Base-by-base conservation (phyloP, 2,888 invertebrate species). In the Chironomus tentans region DNA sequence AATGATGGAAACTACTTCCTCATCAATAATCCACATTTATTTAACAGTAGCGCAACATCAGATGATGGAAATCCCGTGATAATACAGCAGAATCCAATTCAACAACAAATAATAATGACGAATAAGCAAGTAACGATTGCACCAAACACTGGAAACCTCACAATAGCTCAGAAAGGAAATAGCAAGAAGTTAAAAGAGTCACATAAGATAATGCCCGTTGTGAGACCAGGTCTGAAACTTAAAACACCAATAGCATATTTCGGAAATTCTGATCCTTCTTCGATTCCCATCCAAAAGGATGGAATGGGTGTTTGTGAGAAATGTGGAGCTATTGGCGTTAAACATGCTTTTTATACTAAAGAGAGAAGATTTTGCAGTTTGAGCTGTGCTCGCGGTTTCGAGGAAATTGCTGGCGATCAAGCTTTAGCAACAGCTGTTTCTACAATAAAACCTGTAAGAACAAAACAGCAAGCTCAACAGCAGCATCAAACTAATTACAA, bases 231-330 rank as follows among this genome's bases (percentile, higher is more conserved):
- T 75, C 85, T 92, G 77, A 90, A 91, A 80, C 84, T 91, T 78
- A 91, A 92, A 83, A 91, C 91, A 78, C 91, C 91, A 77, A 92
- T 92, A 78, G 91, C 92, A 71, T 92, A 91, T 84, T 90, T 91
- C 82, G 89, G 91, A 80, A 90, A 91, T 82, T 91, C 91, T 76
- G 93, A 94, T 85, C 88, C 93, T 77, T 91, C 92, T 78, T 92
- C 94, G 81, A 91, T 95, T 84, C 94, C 95, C 76, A 91, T 95
- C 81, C 90, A 91, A 83, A 93, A 92, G 84, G 93, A 94, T 84
- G 94, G 92, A 84, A 94, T 94, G 86, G 94, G 94, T 94, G 91
- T 92, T 68, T 94, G 93, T 84, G 91, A 92, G 83, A 90, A 91
- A 82, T 94, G 94, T 83, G 93, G 93, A 70, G 90, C 92, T 18